Conservation (phyloP, 2,797 vertebrate species). For the Urocyon cinereoargenteus region DNA sequence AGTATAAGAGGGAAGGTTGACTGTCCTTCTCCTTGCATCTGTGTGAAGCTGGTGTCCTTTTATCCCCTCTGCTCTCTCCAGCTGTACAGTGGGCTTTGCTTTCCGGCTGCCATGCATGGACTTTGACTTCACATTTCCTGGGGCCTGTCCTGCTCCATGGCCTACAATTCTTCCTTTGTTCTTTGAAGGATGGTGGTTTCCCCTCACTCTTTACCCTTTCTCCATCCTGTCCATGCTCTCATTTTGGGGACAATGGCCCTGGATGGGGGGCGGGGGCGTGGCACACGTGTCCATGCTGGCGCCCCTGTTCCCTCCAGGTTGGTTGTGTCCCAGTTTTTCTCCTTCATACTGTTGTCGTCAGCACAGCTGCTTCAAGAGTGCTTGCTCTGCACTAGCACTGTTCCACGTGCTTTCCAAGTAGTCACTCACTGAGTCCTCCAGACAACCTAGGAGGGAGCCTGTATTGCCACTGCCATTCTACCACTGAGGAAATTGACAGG, state of each 20-base stretch:
- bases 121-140: not conserved
- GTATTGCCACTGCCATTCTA: not conserved
- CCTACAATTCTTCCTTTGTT: too few relatives aligned
- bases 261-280: too few relatives aligned
- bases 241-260: not conserved
- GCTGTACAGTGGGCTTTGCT: not conserved
- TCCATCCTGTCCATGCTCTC: not conserved
- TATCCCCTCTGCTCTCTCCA: not conserved
- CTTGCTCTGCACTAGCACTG: too few relatives aligned
- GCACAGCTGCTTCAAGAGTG: not conserved
- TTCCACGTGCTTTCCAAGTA: not conserved
- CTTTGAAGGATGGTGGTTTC: not conserved
- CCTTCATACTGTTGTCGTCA: too few relatives aligned
- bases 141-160: accelerated
- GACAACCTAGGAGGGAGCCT: not conserved
- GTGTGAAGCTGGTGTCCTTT: not conserved
- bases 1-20: not conserved
- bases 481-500: not conserved
- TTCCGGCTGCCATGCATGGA: not conserved
- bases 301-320: too few relatives aligned
- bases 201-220: not conserved
- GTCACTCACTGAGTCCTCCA: not conserved
- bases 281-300: too few relatives aligned
- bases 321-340: too few relatives aligned
- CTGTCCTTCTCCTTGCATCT: not conserved